Percentiles rank a stretch among this genome's conserved stretches.
Evolutionary conservation across 2,113 vertebrate species (phyloP).

Genomic region (Asarcornis scutulata): DNA sequence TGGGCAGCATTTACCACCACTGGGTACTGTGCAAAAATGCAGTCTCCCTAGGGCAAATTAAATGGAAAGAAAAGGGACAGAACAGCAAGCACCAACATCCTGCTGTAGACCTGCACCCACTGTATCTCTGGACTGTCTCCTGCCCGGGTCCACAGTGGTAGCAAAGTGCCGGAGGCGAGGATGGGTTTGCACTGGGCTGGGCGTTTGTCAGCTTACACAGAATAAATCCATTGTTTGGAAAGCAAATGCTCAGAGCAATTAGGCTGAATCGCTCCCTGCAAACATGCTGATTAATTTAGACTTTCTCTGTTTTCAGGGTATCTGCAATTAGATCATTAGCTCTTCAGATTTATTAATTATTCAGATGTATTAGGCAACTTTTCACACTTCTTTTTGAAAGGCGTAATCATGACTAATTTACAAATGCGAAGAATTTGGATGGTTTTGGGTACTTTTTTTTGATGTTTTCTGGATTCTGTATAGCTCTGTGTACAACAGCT

Average conservation of each 20-base stretch:
- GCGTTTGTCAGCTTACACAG: not conserved
- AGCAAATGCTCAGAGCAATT: conserved; percentile 52
- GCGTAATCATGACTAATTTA: conserved; percentile 39
- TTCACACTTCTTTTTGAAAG: conserved; percentile 28
- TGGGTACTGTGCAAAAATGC: not conserved
- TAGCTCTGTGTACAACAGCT: not conserved
- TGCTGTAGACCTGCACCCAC: not conserved
- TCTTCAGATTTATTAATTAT: conserved; percentile 68
- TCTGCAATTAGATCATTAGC: conserved; percentile 68
- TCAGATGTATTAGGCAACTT: conserved; percentile 50
- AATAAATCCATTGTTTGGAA: conserved; percentile 52
- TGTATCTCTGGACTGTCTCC: fast-evolving
- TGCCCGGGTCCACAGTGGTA: not conserved
- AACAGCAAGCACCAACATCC: not conserved
- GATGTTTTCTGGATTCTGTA: not conserved
- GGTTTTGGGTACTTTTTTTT: not conserved
- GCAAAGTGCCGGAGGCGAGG: not conserved
- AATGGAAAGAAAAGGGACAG: not conserved
- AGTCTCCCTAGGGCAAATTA: not conserved
- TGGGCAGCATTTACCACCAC: not conserved
- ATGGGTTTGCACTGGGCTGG: not conserved
- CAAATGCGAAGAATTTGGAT: not conserved
- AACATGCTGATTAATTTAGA: conserved; percentile 2
- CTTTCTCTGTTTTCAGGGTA: conserved; percentile 48
- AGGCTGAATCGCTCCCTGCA: conserved; percentile 41